Base-by-base conservation (phyloP, 2,113 vertebrate species). In the Atherinomorus stipes region DNA sequence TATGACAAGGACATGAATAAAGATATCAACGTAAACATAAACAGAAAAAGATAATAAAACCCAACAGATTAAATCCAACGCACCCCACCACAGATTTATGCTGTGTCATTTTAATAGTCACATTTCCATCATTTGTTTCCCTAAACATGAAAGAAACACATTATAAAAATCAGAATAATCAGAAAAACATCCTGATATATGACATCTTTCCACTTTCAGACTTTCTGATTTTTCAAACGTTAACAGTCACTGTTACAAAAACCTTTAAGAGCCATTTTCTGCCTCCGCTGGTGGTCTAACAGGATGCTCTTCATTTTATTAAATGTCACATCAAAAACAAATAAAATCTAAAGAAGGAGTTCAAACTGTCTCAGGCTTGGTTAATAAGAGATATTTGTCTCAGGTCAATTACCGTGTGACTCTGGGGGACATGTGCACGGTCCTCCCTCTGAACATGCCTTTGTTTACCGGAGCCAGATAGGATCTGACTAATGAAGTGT, bases 401-500 rank as follows among this genome's bases (percentile, higher is more conserved):
- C 44, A 37, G 64, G 71, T 83, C 73, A 52, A 56, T 57, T 69
- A 68, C 62, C 22, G 58, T 47, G 23, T 60, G 51, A 52, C 28
- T 60, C 50, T 28, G 11, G 23, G 50, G 19, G 62, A n/a, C 44
- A 26, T 58, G 22, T 71, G 64, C n/a, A 40, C 54, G 28, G 53
- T 19, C 40, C n/a, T 44, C 1, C 22, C 37, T 23, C 0, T 60
- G 37, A 2, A 11, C n/a, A 25, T 15, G 45, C 10, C 6, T 67
- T 40, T 63, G 2, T 64, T 37, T 65, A 45, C 31, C 47, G 50
- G n/a, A 73, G 44, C 72, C 60, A 65, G 76, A 83, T 38, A 66
- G 76, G 66, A 78, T 58, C 58, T 81, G 80, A 87, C 77, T 68
- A 87, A 85, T 85, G 79, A 60, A 56, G 68, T 83, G 81, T 80